Evolutionary conservation across 2,113 vertebrate species (phyloP).

Genomic region (Marmota monax): DNA sequence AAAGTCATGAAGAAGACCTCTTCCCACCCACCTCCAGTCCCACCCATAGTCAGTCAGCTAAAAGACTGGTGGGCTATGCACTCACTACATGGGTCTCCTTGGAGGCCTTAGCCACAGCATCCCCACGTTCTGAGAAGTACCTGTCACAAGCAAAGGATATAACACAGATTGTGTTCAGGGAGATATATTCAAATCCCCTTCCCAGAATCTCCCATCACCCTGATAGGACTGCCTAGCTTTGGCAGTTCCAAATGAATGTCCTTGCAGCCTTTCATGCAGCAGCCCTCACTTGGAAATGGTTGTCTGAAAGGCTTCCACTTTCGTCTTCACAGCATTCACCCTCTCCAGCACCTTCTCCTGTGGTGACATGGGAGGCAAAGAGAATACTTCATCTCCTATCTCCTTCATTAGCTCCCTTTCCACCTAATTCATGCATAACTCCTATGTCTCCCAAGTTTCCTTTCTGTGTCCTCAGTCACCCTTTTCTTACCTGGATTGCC

Average conservation of each 20-base stretch:
- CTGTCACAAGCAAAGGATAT: conserved; percentile 76
- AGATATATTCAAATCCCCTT: background rate
- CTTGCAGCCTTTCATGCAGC: background rate
- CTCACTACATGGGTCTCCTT: conserved; percentile 95
- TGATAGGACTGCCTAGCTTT: background rate
- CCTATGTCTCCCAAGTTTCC: background rate
- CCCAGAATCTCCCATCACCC: background rate
- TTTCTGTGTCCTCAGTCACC: background rate
- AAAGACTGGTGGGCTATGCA: conserved; percentile 38
- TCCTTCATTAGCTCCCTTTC: background rate
- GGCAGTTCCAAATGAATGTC: background rate
- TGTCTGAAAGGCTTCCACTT: conserved; percentile 92
- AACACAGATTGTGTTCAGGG: background rate
- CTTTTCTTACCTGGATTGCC: conserved; percentile 90
- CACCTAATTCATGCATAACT: background rate
- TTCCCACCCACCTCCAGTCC: background rate
- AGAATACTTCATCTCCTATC: conserved; percentile 4
- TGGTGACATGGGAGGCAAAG: background rate
- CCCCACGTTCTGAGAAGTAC: conserved; percentile 93
- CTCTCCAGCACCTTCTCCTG: conserved; percentile 95
- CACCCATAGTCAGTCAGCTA: background rate
- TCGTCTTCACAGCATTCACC: conserved; percentile 92
- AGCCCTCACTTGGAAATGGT: conserved; percentile 89
- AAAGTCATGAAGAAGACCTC: conserved; percentile 33
- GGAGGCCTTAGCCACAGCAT: conserved; percentile 94